A percentile compares a stretch with the other conserved stretches of the same genome.
Evolutionary conservation across 2,797 vertebrate species (phyloP).

Genomic region (Dipus sagitta): DNA sequence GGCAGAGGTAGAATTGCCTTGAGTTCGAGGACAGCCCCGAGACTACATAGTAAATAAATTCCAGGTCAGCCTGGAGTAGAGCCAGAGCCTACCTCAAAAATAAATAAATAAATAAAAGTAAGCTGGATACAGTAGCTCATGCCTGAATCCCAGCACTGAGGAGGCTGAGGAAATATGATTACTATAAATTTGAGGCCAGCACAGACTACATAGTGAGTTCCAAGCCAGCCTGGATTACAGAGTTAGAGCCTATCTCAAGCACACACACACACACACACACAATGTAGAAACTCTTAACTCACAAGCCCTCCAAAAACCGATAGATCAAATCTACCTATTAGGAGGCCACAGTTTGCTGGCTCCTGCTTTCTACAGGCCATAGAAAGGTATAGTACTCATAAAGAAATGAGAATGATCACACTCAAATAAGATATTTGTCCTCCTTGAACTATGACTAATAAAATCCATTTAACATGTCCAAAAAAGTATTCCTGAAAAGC

Average conservation of each 20-base stretch:
- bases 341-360: background rate
- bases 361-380: background rate
- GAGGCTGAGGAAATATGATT: too few relatives aligned
- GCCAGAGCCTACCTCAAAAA: too few relatives aligned
- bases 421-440: background rate
- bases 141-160: too few relatives aligned
- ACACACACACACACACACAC: background rate
- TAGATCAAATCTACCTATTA: background rate
- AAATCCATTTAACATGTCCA: constrained; percentile 46
- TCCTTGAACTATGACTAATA: background rate
- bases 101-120: too few relatives aligned
- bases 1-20: too few relatives aligned
- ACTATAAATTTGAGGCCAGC: too few relatives aligned
- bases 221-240: too few relatives aligned
- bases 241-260: background rate
- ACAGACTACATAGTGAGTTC: too few relatives aligned
- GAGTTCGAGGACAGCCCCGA: too few relatives aligned
- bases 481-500: constrained; percentile 52
- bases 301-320: background rate
- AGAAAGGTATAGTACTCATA: background rate
- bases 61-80: too few relatives aligned
- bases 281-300: background rate
- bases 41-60: too few relatives aligned
- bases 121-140: too few relatives aligned
- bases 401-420: background rate